Base-by-base conservation (phyloP, 2,888 invertebrate species). In the Drosophila koepferae region DNA sequence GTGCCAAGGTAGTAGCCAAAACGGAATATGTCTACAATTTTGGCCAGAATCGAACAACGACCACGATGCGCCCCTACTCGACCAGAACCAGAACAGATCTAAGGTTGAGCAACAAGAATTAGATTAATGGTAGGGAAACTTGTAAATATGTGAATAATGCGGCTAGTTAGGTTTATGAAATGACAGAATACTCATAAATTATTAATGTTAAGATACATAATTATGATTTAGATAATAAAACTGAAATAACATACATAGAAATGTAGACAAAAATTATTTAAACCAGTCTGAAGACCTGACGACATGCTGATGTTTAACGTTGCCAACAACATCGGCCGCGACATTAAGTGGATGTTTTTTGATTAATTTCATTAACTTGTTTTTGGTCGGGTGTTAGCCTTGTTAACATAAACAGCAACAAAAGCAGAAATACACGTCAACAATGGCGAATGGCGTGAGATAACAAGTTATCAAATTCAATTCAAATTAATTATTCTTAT, bases 321-420 rank as follows among this genome's bases (percentile, higher is more conserved):
- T 65, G 82, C 56, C 72, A 75, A 70, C 72, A 56, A 70, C 70
- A 58, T 51, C 59, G 62, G 44, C 20, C 49, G 55, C 72, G 64
- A 66, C 63, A 71, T 43, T 66, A 70, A 78, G 65, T 68, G 69
- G 69, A 49, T 66, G 70, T 56, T 53, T 74, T 72, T 71, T 89
- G 83, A 86, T 86, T 85, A 77, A 86, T 86, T 78, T 72, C 63
- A 55, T 81, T 76, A 87, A 87, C 88, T 68, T 72, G 85, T 87
- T 85, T 80, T 80, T 56, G 20, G 38, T 36, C 71, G 61, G 44
- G 61, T 79, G 46, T 70, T 75, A 68, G 81, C 78, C 84, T 81
- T 86, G 72, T 89, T 85, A 79, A 69, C 74, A 81, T 64, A 63
- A 70, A 53, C 62, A 73, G 48, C 51, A 76, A 53, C 60, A 67